Base-by-base conservation (phyloP, 2,888 invertebrate genomes). In the Watsonalla binaria region DNA sequence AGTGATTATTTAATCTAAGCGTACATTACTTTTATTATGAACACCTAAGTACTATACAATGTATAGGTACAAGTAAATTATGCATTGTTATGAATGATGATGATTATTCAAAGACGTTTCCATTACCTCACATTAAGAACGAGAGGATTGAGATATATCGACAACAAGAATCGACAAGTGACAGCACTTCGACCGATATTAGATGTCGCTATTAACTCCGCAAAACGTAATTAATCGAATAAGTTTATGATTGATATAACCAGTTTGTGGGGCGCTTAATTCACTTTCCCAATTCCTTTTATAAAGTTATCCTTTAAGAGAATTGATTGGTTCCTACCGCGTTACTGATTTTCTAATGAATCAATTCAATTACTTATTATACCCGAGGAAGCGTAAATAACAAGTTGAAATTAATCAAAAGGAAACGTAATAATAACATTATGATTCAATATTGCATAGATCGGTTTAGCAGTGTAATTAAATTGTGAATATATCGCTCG, bases 161-260 rank as follows among this genome's bases (percentile, higher is more conserved):
- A 56, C 42, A 59, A 53, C n/a, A 35, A 52, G 45, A 49, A 51
- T 35, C 24, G 42, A 33, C 60, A 50, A 56, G 48, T 55, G 46
- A 53, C 89, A 74, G 69, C 86, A 70, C 84, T 87, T 69, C 65
- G 59, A 58, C 70, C 80, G 78, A 86, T 90, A 90, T 88, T 90
- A 90, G 90, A 89, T 90, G 90, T 89, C 87, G 89, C 90, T 89
- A 90, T 90, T 90, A 90, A 90, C 90, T 90, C 88, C 90, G 90
- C 90, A 90, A 90, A 90, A 90, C 88, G 90, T 90, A 90, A 90
- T 90, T 90, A 90, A 90, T 90, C 84, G 90, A 90, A 89, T 90
- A 90, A 90, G 87, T 90, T 90, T 90, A 90, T 90, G 90, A 90
- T 90, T 90, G 90, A 90, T 90, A 90, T 90, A 89, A 90, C 90